Base-by-base conservation (phyloP, 2,113 vertebrate species). In the Stomatorhinus ivindoensis region DNA sequence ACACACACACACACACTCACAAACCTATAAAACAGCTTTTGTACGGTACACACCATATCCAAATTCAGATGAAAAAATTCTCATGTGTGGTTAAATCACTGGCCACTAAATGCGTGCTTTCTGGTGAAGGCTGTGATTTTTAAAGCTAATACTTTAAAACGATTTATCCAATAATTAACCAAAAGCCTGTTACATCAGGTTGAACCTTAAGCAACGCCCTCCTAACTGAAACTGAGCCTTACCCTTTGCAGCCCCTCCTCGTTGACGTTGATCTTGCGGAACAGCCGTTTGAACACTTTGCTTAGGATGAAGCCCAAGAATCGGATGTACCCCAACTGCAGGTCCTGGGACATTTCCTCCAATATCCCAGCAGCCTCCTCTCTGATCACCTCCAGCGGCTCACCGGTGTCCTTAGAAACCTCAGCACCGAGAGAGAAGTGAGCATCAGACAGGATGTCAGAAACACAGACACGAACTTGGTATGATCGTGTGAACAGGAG, bases 291-390 rank as follows among this genome's bases (percentile, higher is more conserved):
- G 92, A 99, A 96, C 93, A 98, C 94, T 94, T 99, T 99, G 91
- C 92, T 97, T 51, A 99, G 31, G 4, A 92, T 93, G 93, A 96
- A 98, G 55, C 94, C 96, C 94, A 99, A 96, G 93, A 99, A 95
- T 31, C 98, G 95, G 90, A 99, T 94, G 84, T 96, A 93, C 87
- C 96, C 94, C 92, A 99, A 91, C 31, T 97, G 97, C 91, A 99
- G 95, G 87, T 97, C 97, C 89, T 99, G 98, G 87, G 96, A 96
- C 98, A 99, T 99, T 91, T 99, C 97, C 88, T 97, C 95, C 93
- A 99, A 88, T 93, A 98, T 97, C 89, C 93, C 94, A 1, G 2
- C 46, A 0, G 95, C 98, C 90, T 97, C 95, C 90, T 97, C 96
- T 90, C 91, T 95, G 93, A 99, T 95, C 69, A 94, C 92, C 90